These are phyloP conservation scores for Distichodus sexfasciatus DNA, from an alignment of 2,797 vertebrate species.

Conservation along the genomic window DNA sequence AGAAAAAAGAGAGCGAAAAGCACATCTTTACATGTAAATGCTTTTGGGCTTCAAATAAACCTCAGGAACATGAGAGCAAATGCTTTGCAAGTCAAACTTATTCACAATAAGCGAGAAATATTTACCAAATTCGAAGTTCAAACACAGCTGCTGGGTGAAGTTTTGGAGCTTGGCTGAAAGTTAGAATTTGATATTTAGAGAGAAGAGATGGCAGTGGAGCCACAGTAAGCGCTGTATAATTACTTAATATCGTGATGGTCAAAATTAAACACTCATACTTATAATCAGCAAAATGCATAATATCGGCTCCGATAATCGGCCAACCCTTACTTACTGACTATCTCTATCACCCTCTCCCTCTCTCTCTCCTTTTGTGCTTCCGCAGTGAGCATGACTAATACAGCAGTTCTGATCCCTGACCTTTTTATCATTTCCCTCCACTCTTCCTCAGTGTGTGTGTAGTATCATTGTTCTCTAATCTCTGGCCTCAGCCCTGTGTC, in stretches of 20 bases:
- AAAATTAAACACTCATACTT: no score
- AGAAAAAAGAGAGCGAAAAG: neutral
- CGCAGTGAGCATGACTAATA: neutral
- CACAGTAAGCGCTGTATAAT: no score
- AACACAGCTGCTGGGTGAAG: neutral
- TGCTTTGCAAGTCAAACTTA: slow-evolving; percentile 27
- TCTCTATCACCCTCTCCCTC: neutral
- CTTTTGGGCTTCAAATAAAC: neutral
- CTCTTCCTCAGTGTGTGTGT: neutral
- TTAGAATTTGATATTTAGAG: no score
- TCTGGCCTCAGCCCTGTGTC: neutral
- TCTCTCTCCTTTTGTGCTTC: no score
- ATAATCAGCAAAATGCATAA: no score
- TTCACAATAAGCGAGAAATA: neutral
- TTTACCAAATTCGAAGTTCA: neutral
- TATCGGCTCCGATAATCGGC: no score
- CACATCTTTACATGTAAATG: neutral
- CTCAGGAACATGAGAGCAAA: neutral
- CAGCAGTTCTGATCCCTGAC: neutral
- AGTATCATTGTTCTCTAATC: neutral
- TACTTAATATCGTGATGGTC: no score
- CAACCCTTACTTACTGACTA: neutral
- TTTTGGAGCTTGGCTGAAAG: no score
- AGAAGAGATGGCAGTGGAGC: no score
- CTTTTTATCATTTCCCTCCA: neutral